Conservation (phyloP, 2,888 invertebrate genomes). For the Tenthredo mesomela region DNA sequence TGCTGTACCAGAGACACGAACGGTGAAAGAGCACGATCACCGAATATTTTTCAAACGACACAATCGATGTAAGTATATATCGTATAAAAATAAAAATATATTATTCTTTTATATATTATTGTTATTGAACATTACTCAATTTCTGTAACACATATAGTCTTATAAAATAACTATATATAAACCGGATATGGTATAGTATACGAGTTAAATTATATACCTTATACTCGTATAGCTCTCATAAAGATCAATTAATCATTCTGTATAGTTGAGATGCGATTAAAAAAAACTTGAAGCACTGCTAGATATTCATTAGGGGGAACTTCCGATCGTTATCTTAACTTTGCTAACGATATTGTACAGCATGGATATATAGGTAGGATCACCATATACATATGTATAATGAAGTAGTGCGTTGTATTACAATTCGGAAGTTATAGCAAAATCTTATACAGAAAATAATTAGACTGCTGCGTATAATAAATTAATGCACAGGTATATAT, state of each 20-base stretch:
- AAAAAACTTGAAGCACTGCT: neutral
- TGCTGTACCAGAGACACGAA: neutral
- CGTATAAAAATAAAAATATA: neutral
- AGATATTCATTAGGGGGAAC: conserved; percentile 25
- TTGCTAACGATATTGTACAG: conserved; percentile 4
- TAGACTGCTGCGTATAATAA: neutral
- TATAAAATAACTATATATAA: neutral
- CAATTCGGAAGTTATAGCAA: neutral
- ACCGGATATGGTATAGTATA: neutral
- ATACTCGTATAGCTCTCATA: neutral
- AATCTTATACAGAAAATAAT: neutral
- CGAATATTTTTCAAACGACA: neutral
- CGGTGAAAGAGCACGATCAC: neutral
- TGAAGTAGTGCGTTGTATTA: neutral
- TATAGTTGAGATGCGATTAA: neutral
- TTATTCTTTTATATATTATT: neutral
- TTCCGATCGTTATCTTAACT: conserved; percentile 17
- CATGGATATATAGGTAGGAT: neutral
- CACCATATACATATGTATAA: neutral
- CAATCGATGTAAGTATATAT: neutral
- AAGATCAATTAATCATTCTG: conserved; percentile 29
- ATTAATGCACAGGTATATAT: neutral
- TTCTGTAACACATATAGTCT: neutral
- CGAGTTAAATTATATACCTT: neutral
- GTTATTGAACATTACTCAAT: neutral